Evolutionary conservation across 2,113 vertebrate genomes (phyloP), one percentile per base, ranked within the genome.

Genomic region (Caranx ignobilis): DNA sequence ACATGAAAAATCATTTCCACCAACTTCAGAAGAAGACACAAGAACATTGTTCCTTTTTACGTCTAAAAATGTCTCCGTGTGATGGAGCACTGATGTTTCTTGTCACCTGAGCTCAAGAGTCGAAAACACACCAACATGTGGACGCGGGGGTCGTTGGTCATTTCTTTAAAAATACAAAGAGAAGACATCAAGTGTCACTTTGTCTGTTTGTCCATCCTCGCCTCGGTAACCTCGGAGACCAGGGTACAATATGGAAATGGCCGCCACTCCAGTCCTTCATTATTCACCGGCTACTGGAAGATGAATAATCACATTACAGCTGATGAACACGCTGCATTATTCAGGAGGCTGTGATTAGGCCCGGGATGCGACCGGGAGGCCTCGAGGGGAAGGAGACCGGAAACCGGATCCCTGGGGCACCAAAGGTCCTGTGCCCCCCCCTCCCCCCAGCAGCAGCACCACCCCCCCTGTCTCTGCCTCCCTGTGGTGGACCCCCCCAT

Each of bases 271-370:
- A 69, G 80, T 90, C 74, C 80, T 94, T 93, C 87, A 95, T 95
- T 93, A 94, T 94, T 95, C 93, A n/a, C n/a, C n/a, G n/a, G n/a
- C n/a, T n/a, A n/a, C n/a, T n/a, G n/a, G n/a, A n/a, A n/a, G n/a
- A n/a, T n/a, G 93, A 95, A 94, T 95, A 94, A 94, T 94, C 93
- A 92, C 86, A 91, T 94, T 93, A 92, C 66, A 79, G 86, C 80
- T 93, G 93, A 95, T 93, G 93, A 94, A 86, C 83, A 64, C 15
- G 76, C 82, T 95, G 92, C 94, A 95, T 95, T 85, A 94, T 95
- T 94, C 93, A 95, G 86, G 78, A 89, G 82, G 57, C 77, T 77
- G 57, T 93, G 93, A 93, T 95, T 94, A 85, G 82, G 62, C 47
- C 81, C 57, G 69, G 79, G 76, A 80, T 13, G 65, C 12, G 41